Evolutionary conservation across 2,888 invertebrate species (phyloP).

Genomic region (Eurytoma adleriae): DNA sequence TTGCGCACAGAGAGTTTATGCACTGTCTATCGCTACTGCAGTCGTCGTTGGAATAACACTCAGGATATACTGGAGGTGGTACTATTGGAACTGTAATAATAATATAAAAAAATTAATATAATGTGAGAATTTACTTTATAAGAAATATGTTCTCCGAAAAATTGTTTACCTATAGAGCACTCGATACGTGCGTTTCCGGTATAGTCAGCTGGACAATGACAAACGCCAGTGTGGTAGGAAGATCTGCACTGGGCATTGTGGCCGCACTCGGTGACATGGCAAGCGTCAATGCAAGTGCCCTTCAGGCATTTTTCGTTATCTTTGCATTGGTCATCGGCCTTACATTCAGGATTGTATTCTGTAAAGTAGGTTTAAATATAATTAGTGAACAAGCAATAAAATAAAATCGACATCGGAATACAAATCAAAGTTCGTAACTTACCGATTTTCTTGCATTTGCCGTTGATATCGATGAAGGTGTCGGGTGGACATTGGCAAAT

Average conservation of each 20-base stretch:
- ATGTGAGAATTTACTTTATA: not conserved
- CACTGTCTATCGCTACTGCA: conserved; percentile 87
- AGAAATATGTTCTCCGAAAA: not conserved
- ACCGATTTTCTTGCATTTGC: conserved; percentile 82
- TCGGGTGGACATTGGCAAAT: conserved; percentile 92
- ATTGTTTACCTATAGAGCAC: conserved; percentile 80
- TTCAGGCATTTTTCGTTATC: conserved; percentile 86
- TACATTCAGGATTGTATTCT: conserved; percentile 76
- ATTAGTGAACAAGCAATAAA: not conserved
- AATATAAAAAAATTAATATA: not conserved
- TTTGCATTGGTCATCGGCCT: conserved; percentile 85
- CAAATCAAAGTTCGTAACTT: conserved; percentile 51
- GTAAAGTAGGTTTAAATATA: not conserved
- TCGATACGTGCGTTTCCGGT: conserved; percentile 88
- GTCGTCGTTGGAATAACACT: conserved; percentile 88
- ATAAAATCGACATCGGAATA: not conserved
- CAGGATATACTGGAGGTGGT: conserved; percentile 75
- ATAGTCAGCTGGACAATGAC: conserved; percentile 87
- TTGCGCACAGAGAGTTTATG: conserved; percentile 85
- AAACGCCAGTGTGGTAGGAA: conserved; percentile 85
- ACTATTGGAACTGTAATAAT: conserved; percentile 65
- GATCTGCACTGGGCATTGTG: conserved; percentile 89
- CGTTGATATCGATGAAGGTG: conserved; percentile 84
- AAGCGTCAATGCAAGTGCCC: conserved; percentile 88
- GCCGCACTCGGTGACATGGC: conserved; percentile 87